Base-by-base conservation (phyloP, 2,888 invertebrate genomes). In the Cataglyphis altisquamis region DNA sequence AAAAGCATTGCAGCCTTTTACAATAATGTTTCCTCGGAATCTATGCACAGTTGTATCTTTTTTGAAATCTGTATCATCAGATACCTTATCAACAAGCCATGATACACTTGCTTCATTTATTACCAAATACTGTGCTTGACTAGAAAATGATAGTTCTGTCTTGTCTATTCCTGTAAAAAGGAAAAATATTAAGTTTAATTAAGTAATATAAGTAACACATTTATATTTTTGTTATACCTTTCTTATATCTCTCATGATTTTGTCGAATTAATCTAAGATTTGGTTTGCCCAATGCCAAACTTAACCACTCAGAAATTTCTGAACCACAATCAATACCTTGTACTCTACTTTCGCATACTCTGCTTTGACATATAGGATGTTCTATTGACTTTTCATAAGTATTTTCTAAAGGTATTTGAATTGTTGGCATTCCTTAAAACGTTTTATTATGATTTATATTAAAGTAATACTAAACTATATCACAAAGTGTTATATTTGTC, bases 1-100 rank as follows among this genome's bases (percentile, higher is more conserved):
- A 92, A 98, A 97, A n/a, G 98, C 96, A 39, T 95, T 92, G 1
- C 96, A 95, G 77, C 97, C 97, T 87, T 97, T 96, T 18, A 99
- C 96, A 1, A 99, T 96, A 57, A 99, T 96, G 95, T 99, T 99
- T n/a, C 98, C 97, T 92, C 99, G 96, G 95, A 99, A 99, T 90
- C 99, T 96, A 85, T 96, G 96, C 3, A 97, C 95, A 52, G 98
- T 95, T 88, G 96, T 96, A 48, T 96, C 96, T 62, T 96, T 92
- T 64, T 95, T 91, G 52, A 95, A 95, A 83, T 96, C 96, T 5
- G 90, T 88, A 57, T 92, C 86, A 9, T 93, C 89, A 52, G 95
- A 93, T 48, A 97, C 95, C 94, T 96, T 96, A 73, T 96, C 95
- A 81, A 95, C 95, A 68, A 99, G 95, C 96, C 97, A 97, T 84